A percentile compares a stretch with the other conserved stretches of the same genome.
Evolutionary conservation across 2,113 vertebrate species (phyloP).

Genomic region (Emydocephalus ijimae): DNA sequence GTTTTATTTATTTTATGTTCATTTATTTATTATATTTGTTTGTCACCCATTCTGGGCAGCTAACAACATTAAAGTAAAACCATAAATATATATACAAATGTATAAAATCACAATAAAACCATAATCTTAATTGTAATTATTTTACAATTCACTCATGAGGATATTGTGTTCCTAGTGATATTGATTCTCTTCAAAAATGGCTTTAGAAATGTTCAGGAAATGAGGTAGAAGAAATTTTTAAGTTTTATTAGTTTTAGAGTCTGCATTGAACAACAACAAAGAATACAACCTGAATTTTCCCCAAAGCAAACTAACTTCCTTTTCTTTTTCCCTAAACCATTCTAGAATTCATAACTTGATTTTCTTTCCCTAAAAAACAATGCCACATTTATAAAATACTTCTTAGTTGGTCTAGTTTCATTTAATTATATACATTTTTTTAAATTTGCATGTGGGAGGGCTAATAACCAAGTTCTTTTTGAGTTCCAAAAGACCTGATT

Average conservation of each 20-base stretch:
- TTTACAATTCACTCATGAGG: neutral
- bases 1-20: neutral
- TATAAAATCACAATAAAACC: no score
- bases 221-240: constrained; percentile 54
- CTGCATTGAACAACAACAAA: constrained; percentile 37
- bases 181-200: constrained; percentile 35
- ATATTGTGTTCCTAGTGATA: constrained; percentile 21
- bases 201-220: constrained; percentile 62
- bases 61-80: no score
- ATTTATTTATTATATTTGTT: no score
- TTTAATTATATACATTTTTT: constrained; percentile 34
- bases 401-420: constrained; percentile 18
- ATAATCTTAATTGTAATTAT: no score
- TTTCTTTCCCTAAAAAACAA: neutral
- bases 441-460: constrained; percentile 16
- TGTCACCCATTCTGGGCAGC: no score
- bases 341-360: constrained; percentile 16
- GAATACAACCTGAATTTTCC: constrained; percentile 24
- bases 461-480: neutral
- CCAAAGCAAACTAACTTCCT: constrained; percentile 21
- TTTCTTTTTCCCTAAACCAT: constrained; percentile 22
- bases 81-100: no score
- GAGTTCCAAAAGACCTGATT: neutral
- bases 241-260: constrained; percentile 33
- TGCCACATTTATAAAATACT: constrained; percentile 45